Percentiles rank a stretch among this genome's conserved stretches.
Conservation (phyloP, 2,888 invertebrate species). For the Esperia sulphurella region DNA sequence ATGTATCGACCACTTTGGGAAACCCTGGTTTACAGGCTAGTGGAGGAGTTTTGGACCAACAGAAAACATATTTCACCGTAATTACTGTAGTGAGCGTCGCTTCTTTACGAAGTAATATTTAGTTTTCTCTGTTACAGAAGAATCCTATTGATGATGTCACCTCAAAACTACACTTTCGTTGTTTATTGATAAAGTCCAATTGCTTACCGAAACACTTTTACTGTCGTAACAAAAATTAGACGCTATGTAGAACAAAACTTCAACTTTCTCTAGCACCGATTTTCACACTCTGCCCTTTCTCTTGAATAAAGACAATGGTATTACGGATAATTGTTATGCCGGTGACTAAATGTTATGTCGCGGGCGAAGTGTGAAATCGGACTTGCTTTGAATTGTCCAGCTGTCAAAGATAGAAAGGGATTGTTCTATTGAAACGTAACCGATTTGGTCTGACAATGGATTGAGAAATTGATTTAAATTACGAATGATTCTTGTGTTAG, state of each 20-base stretch:
- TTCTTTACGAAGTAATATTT: no score
- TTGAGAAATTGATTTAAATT: neutral
- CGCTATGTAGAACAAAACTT: constrained; percentile 23
- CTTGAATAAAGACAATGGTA: constrained; percentile 62
- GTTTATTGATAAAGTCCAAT: neutral
- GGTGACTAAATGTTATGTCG: constrained; percentile 49
- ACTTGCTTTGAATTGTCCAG: neutral
- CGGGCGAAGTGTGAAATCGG: constrained; percentile 21
- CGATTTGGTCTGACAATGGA: neutral
- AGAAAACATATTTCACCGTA: no score
- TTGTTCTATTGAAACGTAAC: neutral
- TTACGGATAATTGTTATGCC: constrained; percentile 53
- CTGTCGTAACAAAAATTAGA: constrained; percentile 24
- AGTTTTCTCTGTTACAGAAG: no score
- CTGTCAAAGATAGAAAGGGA: constrained; percentile 1
- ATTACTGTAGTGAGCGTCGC: no score
- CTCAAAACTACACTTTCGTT: constrained; percentile 1
- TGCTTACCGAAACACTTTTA: constrained; percentile 29
- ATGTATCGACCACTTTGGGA: no score
- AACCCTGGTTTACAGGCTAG: no score
- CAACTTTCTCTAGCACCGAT: constrained; percentile 46
- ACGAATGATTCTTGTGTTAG: no score
- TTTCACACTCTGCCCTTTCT: constrained; percentile 55
- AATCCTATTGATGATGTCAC: no score
- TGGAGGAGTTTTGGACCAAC: no score